Conservation (phyloP, 1,140 invertebrate species). For the Bradysia coprophila region DNA sequence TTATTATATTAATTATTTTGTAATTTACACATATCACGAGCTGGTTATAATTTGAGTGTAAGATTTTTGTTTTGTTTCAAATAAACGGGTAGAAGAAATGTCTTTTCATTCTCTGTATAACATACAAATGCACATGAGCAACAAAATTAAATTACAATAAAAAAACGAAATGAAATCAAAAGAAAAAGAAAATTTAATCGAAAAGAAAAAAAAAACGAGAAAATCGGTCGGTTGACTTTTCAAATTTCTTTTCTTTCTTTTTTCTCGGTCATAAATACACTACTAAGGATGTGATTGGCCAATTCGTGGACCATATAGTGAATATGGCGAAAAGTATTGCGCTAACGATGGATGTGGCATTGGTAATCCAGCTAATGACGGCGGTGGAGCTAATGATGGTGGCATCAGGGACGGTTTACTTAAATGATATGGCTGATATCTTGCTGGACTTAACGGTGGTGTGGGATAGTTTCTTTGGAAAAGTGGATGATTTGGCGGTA, state of each 20-base stretch:
- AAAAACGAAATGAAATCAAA: too few relatives aligned
- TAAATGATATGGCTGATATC: conserved; percentile 83
- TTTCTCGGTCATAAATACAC: conserved; percentile 3
- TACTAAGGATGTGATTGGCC: conserved; percentile 45
- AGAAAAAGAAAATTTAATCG: too few relatives aligned
- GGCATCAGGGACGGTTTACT: conserved; percentile 46
- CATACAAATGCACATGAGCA: too few relatives aligned
- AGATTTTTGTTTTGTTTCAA: conserved; percentile 8
- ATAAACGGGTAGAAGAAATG: not conserved
- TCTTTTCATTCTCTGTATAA: too few relatives aligned
- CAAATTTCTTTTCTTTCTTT: not conserved
- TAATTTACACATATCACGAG: not conserved
- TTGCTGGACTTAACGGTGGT: conserved; percentile 60
- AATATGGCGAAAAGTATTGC: conserved; percentile 70
- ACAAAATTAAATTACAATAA: too few relatives aligned
- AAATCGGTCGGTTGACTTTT: too few relatives aligned
- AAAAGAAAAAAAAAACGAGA: not conserved
- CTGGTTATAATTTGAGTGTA: not conserved
- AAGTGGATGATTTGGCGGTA: conserved; percentile 37
- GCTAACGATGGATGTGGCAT: conserved; percentile 43
- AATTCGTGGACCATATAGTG: conserved; percentile 66
- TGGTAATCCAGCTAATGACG: conserved; percentile 34
- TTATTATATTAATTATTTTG: too few relatives aligned
- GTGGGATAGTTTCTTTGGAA: conserved; percentile 67
- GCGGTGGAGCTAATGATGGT: conserved; percentile 13